Evolutionary conservation across 1,140 invertebrate genomes (phyloP).

Genomic region (Sitophilus oryzae): DNA sequence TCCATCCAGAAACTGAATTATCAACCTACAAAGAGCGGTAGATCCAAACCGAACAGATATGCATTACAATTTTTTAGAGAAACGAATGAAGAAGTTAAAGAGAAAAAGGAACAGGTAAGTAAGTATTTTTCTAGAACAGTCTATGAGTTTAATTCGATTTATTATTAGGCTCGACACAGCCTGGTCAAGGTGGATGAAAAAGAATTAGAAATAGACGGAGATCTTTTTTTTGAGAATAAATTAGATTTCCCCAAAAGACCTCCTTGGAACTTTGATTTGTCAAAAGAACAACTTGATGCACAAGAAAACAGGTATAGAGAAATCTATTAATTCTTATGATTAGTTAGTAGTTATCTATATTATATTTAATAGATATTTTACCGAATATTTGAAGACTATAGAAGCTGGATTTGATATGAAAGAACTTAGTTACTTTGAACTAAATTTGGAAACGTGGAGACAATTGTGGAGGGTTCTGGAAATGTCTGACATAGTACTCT

Average conservation of each 20-base stretch:
- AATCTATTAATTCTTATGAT: background rate
- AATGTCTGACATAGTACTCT: constrained; percentile 89
- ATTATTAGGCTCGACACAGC: constrained; percentile 46
- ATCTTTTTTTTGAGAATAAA: constrained; percentile 65
- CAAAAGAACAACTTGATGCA: constrained; percentile 63
- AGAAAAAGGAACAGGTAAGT: constrained; percentile 51
- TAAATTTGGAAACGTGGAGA: constrained; percentile 97
- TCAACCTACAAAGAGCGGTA: constrained; percentile 39
- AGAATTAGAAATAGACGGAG: constrained; percentile 63
- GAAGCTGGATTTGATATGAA: constrained; percentile 32
- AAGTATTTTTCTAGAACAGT: background rate
- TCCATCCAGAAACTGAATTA: constrained; percentile 48
- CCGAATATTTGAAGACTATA: constrained; percentile 38
- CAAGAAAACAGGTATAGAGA: constrained; percentile 55
- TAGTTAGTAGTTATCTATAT: background rate
- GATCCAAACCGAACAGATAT: constrained; percentile 55
- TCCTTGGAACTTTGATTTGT: constrained; percentile 69
- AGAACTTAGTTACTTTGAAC: constrained; percentile 57
- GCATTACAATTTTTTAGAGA: constrained; percentile 71
- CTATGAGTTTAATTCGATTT: constrained; percentile 29
- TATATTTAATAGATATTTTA: constrained; percentile 20
- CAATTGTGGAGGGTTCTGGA: constrained; percentile 98
- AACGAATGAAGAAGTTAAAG: constrained; percentile 58
- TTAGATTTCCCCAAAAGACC: constrained; percentile 79
- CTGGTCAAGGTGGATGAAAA: constrained; percentile 51